Conservation (phyloP, 1,140 invertebrate species). For the Magallana ariakensis region DNA sequence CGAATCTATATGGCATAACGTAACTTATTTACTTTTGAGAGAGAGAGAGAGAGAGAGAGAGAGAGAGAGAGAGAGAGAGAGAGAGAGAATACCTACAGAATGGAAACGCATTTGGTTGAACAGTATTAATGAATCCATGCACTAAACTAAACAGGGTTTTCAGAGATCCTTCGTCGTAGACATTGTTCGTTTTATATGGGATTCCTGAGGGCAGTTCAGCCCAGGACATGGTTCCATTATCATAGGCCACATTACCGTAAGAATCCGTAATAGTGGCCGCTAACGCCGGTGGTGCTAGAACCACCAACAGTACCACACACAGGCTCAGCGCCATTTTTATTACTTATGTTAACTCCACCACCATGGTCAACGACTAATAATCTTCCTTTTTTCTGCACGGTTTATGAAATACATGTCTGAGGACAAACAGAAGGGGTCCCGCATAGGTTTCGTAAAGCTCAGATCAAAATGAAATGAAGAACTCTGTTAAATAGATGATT, state of each 20-base stretch:
- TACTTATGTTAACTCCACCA: not conserved
- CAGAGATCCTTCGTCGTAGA: conserved; percentile 58
- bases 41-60: not conserved
- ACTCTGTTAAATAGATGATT: no score
- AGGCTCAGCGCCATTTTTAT: not conserved
- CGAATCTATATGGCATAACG: not conserved
- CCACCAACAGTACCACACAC: not conserved
- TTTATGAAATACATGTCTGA: no score
- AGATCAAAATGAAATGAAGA: no score
- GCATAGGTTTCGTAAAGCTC: no score
- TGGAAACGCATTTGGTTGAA: conserved; percentile 59
- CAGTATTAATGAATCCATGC: conserved; percentile 65
- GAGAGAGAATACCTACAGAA: conserved; percentile 44
- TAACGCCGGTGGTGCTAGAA: not conserved
- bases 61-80: conserved; percentile 5
- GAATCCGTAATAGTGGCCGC: conserved; percentile 51
- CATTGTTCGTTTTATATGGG: conserved; percentile 57
- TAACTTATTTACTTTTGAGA: not conserved
- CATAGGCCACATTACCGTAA: conserved; percentile 60
- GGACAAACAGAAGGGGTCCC: no score
- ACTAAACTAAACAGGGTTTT: conserved; percentile 57
- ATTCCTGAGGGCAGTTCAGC: conserved; percentile 57
- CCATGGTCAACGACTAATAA: not conserved
- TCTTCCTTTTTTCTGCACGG: not conserved
- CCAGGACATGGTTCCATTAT: conserved; percentile 60